Percentiles rank a stretch among this genome's conserved stretches.
Conservation (phyloP, 2,113 vertebrate species). For the Formicarius rufipectus region DNA sequence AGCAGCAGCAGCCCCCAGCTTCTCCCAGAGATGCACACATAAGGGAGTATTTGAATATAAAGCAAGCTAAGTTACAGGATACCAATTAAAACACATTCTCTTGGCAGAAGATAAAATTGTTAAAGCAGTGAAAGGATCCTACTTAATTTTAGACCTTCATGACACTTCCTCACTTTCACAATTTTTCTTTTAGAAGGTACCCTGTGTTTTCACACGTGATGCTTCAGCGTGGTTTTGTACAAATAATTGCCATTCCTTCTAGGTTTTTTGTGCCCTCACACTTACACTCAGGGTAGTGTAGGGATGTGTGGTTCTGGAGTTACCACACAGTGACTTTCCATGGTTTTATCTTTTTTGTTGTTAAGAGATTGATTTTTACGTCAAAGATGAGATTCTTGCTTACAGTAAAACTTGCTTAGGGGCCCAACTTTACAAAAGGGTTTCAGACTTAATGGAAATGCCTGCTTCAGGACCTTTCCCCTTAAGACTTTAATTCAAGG, state of each 20-base stretch:
- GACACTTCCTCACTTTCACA: background rate
- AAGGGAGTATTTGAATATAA: background rate
- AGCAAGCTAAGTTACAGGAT: background rate
- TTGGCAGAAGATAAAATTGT: background rate
- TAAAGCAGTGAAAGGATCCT: background rate
- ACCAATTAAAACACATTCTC: background rate
- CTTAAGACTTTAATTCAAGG: background rate
- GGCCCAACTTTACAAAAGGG: background rate
- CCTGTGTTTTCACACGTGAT: background rate
- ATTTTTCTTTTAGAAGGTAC: background rate
- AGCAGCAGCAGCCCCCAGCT: background rate
- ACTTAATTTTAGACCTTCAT: background rate
- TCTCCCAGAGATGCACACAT: fast-evolving
- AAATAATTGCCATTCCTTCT: background rate
- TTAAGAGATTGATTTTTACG: background rate
- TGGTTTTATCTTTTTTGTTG: background rate
- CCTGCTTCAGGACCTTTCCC: background rate
- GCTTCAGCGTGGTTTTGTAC: background rate
- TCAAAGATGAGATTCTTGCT: background rate
- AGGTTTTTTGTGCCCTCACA: background rate
- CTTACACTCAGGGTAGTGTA: background rate
- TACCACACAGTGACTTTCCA: background rate
- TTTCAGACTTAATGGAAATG: background rate
- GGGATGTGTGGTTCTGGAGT: background rate
- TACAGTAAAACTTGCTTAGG: background rate